These are phyloP conservation scores for Neocrepidodera transversa DNA, from an alignment of 2,888 invertebrate genomes.

Conservation along the genomic window DNA sequence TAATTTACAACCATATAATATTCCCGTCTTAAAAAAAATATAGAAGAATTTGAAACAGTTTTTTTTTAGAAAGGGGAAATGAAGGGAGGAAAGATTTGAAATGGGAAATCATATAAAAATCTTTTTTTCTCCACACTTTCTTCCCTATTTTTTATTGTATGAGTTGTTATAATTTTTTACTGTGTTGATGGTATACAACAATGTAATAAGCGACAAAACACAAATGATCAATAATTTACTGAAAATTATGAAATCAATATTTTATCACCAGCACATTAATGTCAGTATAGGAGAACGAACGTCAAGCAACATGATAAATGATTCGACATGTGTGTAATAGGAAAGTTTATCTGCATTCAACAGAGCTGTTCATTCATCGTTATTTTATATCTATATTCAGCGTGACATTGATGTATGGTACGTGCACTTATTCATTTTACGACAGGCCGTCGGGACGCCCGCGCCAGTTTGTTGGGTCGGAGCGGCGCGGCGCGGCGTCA, in stretches of 20 bases:
- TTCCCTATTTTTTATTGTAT: no score
- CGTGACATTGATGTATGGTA: constrained; percentile 62
- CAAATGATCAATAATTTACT: constrained; percentile 27
- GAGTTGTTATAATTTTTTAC: no score
- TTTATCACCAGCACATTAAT: constrained; percentile 40
- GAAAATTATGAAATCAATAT: constrained; percentile 33
- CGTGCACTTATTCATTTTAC: constrained; percentile 61
- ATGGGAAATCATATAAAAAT: no score
- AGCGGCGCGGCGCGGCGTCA: constrained; percentile 49
- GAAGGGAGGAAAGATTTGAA: no score
- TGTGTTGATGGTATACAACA: no score
- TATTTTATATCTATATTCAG: constrained; percentile 62
- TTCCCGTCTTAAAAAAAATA: no score
- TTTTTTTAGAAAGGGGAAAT: no score
- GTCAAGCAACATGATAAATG: constrained; percentile 57
- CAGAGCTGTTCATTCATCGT: constrained; percentile 61
- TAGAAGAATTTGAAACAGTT: no score
- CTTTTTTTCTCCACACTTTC: no score
- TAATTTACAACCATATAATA: no score
- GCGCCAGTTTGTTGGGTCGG: constrained; percentile 47
- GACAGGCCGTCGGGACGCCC: constrained; percentile 55
- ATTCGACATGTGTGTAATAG: constrained; percentile 60
- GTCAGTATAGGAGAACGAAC: constrained; percentile 38
- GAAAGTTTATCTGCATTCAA: constrained; percentile 62
- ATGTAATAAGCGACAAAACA: not conserved